phyloP scores from a whole-genome alignment of 1,140 invertebrate genomes.

The Neomicropteryx cornuta region DNA sequence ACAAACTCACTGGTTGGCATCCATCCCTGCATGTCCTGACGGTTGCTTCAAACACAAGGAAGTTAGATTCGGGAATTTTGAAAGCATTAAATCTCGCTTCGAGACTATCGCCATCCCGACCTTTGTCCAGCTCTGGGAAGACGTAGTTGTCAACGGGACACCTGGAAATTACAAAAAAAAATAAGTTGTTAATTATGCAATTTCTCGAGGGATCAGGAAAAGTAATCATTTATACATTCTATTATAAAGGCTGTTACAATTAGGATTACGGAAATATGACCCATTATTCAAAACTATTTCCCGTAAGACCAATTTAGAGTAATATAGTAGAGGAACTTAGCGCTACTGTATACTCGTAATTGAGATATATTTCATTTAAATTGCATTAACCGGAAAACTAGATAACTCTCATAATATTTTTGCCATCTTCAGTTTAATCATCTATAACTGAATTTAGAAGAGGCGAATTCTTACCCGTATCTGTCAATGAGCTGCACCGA shows the following conservation, averaged over 20 bases:
- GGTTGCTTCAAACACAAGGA: slow-evolving; percentile 86
- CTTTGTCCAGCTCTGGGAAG: slow-evolving; percentile 79
- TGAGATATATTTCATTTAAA: neutral
- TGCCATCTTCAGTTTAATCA: too few species aligned
- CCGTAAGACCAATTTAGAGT: too few species aligned
- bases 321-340: neutral
- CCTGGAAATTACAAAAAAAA: slow-evolving; percentile 39
- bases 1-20: slow-evolving; percentile 61
- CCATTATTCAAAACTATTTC: neutral
- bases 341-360: neutral
- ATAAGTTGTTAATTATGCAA: neutral
- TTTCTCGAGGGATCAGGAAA: neutral
- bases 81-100: slow-evolving; percentile 90
- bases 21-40: slow-evolving; percentile 80
- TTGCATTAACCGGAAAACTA: too few species aligned
- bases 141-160: slow-evolving; percentile 87
- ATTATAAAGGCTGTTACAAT: too few species aligned
- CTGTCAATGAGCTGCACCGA: slow-evolving; percentile 83
- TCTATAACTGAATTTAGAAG: too few species aligned
- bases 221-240: too few species aligned
- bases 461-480: slow-evolving; percentile 64
- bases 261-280: neutral
- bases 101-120: slow-evolving; percentile 73
- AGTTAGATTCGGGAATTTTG: slow-evolving; percentile 91
- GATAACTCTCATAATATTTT: too few species aligned